These are phyloP conservation scores for Leptarthrus brevirostris DNA, from an alignment of 2,888 invertebrate species.

Conservation along the genomic window DNA sequence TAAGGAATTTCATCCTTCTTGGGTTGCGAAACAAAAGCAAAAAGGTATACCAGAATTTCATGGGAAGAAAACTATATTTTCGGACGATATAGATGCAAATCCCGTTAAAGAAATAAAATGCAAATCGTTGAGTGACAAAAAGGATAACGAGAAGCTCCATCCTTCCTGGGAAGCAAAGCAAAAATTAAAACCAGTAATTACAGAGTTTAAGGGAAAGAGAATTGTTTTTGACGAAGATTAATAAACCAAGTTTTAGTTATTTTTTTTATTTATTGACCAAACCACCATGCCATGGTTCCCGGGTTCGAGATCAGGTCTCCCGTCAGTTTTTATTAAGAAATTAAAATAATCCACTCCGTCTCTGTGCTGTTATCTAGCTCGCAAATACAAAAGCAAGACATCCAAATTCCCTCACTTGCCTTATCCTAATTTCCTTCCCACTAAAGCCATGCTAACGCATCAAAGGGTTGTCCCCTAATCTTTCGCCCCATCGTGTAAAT, in stretches of 20 bases:
- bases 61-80: constrained; percentile 54
- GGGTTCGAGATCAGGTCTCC: too few species aligned
- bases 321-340: too few species aligned
- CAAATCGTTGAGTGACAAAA: not conserved
- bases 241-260: not conserved
- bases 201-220: constrained; percentile 62
- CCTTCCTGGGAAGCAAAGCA: constrained; percentile 65
- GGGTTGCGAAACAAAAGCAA: constrained; percentile 55
- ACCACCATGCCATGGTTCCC: not conserved
- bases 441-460: too few species aligned
- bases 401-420: too few species aligned
- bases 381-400: too few species aligned
- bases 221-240: constrained; percentile 59
- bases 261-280: not conserved
- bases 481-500: too few species aligned
- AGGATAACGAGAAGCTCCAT: constrained; percentile 56
- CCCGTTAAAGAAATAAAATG: constrained; percentile 21
- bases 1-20: constrained; percentile 55
- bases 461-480: not conserved
- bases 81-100: not conserved
- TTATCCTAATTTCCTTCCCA: too few species aligned
- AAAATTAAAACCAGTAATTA: constrained; percentile 60
- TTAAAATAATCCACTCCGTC: too few species aligned
- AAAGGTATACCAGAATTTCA: constrained; percentile 53
- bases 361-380: too few species aligned